Base-by-base conservation (phyloP, 2,888 invertebrate genomes). In the Pristionchus maxplancki region DNA sequence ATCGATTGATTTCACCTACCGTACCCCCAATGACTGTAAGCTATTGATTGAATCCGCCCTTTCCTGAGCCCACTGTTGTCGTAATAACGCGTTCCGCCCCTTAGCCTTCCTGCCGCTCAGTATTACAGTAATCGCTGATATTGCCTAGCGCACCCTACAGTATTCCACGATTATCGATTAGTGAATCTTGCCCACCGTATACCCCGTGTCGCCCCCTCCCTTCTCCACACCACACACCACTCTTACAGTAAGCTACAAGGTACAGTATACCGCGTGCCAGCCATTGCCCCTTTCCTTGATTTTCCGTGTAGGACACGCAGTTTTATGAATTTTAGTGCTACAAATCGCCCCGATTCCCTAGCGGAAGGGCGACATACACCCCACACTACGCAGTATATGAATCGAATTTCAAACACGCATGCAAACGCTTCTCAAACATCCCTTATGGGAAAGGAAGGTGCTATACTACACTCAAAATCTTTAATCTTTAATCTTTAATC, bases 301-400 rank as follows among this genome's bases (percentile, higher is more conserved):
- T 71, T 48, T 48, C 28, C 67, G 74, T 53, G 48, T 88, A 83
- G 58, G 86, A 89, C 88, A 89, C 91, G 88, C 89, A 89, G 89
- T 89, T 44, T 44, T 44, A 28, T 15, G 71, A 71, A 20, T 71
- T 71, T 71, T 71, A 37, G 71, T 74, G 71, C 71, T 74, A 74
- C 24, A 40, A 40, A 31, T 64, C 64, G n/a, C n/a, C n/a, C n/a
- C 11, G 44, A 11, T 15, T 67, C 67, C 67, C 34, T 34, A 40
- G 37, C 1, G 74, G 74, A 67, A 67, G 15, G 13, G 5, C 15
- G 28, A 15, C 11, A 34, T 31, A 13, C 31, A 5, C 34, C 34
- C 20, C 3, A 44, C 44, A 48, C 48, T 78, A 78, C 78, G 78
- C 44, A 78, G 78, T 44, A 44, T 78, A 78, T 28, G 78, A 78